Conservation (phyloP, 2,113 vertebrate genomes). For the Sardina pilchardus region DNA sequence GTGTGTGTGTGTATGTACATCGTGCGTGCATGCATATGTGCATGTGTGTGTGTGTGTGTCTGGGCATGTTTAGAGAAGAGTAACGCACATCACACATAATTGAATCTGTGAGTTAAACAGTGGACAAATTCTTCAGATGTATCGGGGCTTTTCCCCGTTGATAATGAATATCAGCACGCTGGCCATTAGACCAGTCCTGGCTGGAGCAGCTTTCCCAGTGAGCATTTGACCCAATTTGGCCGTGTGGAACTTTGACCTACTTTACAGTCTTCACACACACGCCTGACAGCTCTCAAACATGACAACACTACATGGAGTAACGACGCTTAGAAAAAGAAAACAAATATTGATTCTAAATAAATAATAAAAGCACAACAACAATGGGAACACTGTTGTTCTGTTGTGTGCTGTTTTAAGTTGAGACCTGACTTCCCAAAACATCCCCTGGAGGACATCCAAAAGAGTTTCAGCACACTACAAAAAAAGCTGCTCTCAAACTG, state of each 20-base stretch:
- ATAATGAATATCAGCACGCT: background rate
- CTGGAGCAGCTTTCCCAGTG: background rate
- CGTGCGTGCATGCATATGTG: background rate
- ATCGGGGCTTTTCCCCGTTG: background rate
- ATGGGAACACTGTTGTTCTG: background rate
- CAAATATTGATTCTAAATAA: background rate
- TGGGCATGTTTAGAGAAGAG: background rate
- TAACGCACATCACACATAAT: background rate
- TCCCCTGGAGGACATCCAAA: background rate
- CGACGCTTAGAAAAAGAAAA: background rate
- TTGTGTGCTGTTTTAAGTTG: background rate
- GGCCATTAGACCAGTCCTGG: background rate
- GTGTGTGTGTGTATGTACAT: background rate
- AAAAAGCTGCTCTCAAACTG: background rate
- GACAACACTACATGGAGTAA: background rate
- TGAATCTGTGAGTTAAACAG: background rate
- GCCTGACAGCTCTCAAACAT: background rate
- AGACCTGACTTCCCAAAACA: background rate
- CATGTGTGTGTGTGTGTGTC: background rate
- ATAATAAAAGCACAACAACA: background rate
- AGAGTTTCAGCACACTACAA: background rate
- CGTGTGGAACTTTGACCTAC: conserved; percentile 7
- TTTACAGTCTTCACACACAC: background rate
- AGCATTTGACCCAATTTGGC: background rate
- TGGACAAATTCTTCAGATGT: background rate